phyloP scores from a whole-genome alignment of 2,797 vertebrate genomes.

The Mastacembelus armatus region DNA sequence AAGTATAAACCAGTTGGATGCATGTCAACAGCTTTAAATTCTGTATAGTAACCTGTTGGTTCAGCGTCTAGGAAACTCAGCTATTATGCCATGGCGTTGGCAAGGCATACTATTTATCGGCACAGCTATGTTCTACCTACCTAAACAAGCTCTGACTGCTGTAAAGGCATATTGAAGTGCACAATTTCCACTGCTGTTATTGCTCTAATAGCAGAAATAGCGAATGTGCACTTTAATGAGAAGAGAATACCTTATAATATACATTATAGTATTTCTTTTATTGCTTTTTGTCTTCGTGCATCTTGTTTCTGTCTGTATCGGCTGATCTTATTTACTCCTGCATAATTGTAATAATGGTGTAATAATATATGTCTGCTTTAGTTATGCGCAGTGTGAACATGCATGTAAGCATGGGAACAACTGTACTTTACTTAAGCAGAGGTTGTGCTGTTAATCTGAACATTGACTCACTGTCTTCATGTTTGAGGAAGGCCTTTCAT shows the following conservation, averaged over 20 bases:
- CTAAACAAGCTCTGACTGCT: conserved; percentile 19
- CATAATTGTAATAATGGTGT: too few relatives aligned
- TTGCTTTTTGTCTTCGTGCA: too few relatives aligned
- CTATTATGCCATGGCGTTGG: conserved; percentile 48
- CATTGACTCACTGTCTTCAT: conserved; percentile 7
- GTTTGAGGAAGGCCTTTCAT: conserved; percentile 11
- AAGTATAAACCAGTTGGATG: conserved; percentile 46
- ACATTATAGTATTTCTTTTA: too few relatives aligned
- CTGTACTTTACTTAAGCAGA: too few relatives aligned
- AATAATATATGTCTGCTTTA: too few relatives aligned
- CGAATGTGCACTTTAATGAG: background rate
- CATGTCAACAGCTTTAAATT: conserved; percentile 53
- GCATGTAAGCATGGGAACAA: too few relatives aligned
- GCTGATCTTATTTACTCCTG: too few relatives aligned
- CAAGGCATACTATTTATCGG: conserved; percentile 37
- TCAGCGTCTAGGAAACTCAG: conserved; percentile 66
- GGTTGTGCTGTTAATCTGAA: conserved; percentile 3
- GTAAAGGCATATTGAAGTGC: conserved; percentile 17
- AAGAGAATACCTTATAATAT: too few relatives aligned
- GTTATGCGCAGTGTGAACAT: too few relatives aligned
- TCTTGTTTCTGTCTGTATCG: too few relatives aligned
- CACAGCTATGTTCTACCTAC: conserved; percentile 39
- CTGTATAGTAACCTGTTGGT: conserved; percentile 57
- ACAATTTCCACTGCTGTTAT: conserved; percentile 11
- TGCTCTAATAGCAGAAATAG: background rate